Base-by-base conservation (phyloP, 2,113 vertebrate genomes). In the Stomatorhinus ivindoensis region DNA sequence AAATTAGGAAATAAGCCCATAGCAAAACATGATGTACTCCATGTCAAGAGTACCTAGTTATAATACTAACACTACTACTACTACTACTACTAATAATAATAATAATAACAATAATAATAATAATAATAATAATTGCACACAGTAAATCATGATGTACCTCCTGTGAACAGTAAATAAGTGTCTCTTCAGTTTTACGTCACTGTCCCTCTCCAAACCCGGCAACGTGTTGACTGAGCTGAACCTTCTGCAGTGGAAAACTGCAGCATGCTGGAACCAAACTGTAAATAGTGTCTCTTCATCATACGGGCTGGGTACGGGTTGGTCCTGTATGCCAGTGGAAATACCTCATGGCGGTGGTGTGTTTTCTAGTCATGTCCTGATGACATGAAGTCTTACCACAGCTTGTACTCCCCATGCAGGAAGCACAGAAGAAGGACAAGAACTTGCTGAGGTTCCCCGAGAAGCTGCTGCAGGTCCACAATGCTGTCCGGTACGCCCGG, bases 371-470 rank as follows among this genome's bases (percentile, higher is more conserved):
- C 9, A 15, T 2, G 7, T 35, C 85, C 53, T 55, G n/a, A 39
- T 51, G 3, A 15, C 48, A 13, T 55, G n/a, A 35, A 3, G 31
- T 55, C 35, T 82, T 44, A 24, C 5, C 35, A 19, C 55, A 55
- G 39, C 42, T 85, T 65, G 3, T 89, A 39, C 42, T 65, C 58
- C 87, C 10, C 50, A 84, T 46, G 46, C 89, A 97, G 97, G 96
- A 97, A 95, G 96, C 97, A 86, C 95, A 97, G 85, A 97, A 96
- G 94, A 97, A 96, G 92, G 96, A 97, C 91, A 90, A 91, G 69
- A 31, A 89, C 91, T 95, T 97, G 89, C 93, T 96, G 55, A 93
- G 91, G 87, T 96, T 96, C 27, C 95, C 96, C 58, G 96, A 96
- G 91, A 96, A 96, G 94, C 91, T 96, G 35, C 91, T 89, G 17